Conservation (phyloP, 2,113 vertebrate genomes). For the Drymodes brunneopygia region DNA sequence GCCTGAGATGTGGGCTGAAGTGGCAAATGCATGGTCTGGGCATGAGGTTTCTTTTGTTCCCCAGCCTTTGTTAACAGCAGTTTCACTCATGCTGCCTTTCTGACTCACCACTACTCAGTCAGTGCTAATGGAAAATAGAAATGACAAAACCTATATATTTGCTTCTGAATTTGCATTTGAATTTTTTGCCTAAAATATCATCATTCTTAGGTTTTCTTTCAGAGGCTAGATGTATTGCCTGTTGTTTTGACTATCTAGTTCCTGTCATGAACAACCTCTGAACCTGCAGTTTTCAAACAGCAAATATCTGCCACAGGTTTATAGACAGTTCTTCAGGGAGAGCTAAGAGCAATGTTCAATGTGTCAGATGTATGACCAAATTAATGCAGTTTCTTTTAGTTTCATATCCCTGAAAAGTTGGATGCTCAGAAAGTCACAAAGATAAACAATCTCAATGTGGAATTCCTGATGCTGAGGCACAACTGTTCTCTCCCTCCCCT, state of each 20-base stretch:
- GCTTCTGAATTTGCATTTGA: neutral
- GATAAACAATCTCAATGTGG: conserved; percentile 59
- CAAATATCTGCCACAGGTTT: conserved; percentile 48
- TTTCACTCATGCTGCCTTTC: neutral
- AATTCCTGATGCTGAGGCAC: conserved; percentile 63
- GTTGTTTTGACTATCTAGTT: neutral
- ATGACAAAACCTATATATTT: neutral
- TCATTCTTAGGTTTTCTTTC: neutral
- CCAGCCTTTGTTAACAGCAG: neutral
- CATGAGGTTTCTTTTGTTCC: neutral
- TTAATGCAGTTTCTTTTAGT: conserved; percentile 65
- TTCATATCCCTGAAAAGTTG: conserved; percentile 46
- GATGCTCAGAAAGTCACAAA: conserved; percentile 31
- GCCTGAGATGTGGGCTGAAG: neutral
- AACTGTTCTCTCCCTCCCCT: neutral
- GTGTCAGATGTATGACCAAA: conserved; percentile 5
- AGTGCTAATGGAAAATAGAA: neutral
- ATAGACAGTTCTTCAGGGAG: neutral
- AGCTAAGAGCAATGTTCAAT: neutral
- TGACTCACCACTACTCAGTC: neutral
- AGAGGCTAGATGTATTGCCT: neutral
- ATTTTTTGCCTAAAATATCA: neutral
- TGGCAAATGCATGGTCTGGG: too few species aligned
- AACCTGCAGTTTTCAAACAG: neutral
- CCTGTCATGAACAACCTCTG: neutral